Conservation (phyloP, 2,888 invertebrate species). For the Xylophagus ater region DNA sequence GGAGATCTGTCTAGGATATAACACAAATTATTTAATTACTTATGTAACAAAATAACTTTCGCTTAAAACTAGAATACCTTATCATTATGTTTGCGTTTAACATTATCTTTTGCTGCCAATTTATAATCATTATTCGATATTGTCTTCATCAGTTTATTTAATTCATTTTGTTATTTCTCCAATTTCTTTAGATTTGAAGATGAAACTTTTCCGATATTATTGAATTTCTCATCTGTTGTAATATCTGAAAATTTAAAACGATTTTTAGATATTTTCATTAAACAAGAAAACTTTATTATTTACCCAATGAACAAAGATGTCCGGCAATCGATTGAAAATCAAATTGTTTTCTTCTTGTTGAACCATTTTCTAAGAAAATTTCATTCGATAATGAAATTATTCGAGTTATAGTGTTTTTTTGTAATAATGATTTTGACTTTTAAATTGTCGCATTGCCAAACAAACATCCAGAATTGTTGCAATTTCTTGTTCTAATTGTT, state of each 20-base stretch:
- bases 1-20: no score
- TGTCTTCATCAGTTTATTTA: conserved; percentile 35
- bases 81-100: conserved; percentile 26
- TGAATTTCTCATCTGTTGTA: conserved; percentile 24
- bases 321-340: conserved; percentile 33
- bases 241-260: conserved; percentile 18
- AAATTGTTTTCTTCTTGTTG: conserved; percentile 16
- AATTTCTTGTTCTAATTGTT: conserved; percentile 40
- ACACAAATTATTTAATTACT: no score
- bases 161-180: conserved; percentile 32
- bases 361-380: conserved; percentile 20
- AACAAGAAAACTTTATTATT: conserved; percentile 1
- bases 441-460: conserved; percentile 44
- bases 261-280: neutral
- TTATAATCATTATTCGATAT: conserved; percentile 36
- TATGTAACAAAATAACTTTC: neutral
- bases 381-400: conserved; percentile 27
- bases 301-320: conserved; percentile 34
- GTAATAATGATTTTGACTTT: conserved; percentile 45
- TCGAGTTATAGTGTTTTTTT: conserved; percentile 39
- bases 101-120: conserved; percentile 29
- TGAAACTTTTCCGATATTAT: conserved; percentile 9
- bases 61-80: conserved; percentile 22
- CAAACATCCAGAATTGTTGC: conserved; percentile 41
- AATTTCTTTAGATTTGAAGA: conserved; percentile 32